Conservation (phyloP, 2,113 vertebrate species). For the Salvelinus fontinalis region DNA sequence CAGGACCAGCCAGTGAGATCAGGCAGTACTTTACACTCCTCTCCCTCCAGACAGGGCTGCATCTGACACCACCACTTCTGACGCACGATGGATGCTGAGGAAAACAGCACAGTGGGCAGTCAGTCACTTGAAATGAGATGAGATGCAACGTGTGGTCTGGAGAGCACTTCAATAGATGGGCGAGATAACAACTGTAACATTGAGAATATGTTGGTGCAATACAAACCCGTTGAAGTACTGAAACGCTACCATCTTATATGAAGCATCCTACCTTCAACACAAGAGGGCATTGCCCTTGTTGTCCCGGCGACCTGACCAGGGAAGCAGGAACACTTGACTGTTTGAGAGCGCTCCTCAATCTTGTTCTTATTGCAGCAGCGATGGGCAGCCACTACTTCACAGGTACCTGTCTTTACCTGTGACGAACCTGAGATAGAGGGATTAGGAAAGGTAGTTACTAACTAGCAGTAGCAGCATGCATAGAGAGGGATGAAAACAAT, state of each 20-base stretch:
- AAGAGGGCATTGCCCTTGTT: constrained; percentile 86
- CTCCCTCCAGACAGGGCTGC: constrained; percentile 88
- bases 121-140: constrained; percentile 46
- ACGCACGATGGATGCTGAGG: constrained; percentile 85
- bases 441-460: not conserved
- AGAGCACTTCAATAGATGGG: not conserved
- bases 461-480: not conserved
- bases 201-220: not conserved
- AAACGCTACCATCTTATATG: not conserved
- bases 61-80: constrained; percentile 97
- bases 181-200: not conserved
- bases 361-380: constrained; percentile 96
- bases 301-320: constrained; percentile 94
- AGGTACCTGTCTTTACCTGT: constrained; percentile 79
- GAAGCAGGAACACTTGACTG: constrained; percentile 94
- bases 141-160: constrained; percentile 2
- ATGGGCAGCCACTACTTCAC: constrained; percentile 90
- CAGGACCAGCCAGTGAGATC: constrained; percentile 96
- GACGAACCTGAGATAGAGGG: constrained; percentile 49
- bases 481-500: no score
- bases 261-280: constrained; percentile 86
- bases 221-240: constrained; percentile 19
- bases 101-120: constrained; percentile 20
- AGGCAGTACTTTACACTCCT: constrained; percentile 91
- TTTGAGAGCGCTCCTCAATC: constrained; percentile 93